phyloP scores from a whole-genome alignment of 2,797 vertebrate genomes.

The Chelon auratus region DNA sequence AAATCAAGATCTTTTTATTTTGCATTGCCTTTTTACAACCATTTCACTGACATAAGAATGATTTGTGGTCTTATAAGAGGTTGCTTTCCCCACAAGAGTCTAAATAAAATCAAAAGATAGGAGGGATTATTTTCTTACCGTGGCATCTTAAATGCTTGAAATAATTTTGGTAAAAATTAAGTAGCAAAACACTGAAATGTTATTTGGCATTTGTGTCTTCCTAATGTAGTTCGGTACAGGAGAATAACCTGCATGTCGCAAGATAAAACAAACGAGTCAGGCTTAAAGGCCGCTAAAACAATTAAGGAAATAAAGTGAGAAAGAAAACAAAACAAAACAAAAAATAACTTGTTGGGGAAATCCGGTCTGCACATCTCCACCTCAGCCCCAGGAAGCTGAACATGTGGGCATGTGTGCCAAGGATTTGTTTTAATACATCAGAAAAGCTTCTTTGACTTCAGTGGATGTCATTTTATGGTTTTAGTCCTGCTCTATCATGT shows the following conservation, averaged over 20 bases:
- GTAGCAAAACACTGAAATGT: conserved; percentile 64
- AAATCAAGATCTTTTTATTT: conserved; percentile 77
- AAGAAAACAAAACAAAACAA: neutral
- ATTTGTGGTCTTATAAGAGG: conserved; percentile 63
- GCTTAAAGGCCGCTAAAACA: conserved; percentile 67
- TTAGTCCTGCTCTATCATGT: conserved; percentile 86
- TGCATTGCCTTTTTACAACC: conserved; percentile 78
- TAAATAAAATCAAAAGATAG: conserved; percentile 66
- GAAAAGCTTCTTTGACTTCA: conserved; percentile 40
- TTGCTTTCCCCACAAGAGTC: conserved; percentile 56
- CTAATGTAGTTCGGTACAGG: conserved; percentile 38
- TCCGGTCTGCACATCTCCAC: conserved; percentile 39
- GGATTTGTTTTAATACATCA: conserved; percentile 43
- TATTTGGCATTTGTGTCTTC: conserved; percentile 54
- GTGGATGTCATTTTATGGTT: conserved; percentile 34
- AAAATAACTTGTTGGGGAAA: conserved; percentile 11
- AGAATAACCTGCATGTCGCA: conserved; percentile 41
- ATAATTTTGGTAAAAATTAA: conserved; percentile 70
- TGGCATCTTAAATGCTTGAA: conserved; percentile 42
- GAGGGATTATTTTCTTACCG: conserved; percentile 34
- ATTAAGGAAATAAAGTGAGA: conserved; percentile 29
- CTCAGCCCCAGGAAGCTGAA: conserved; percentile 48
- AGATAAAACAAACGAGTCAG: conserved; percentile 62
- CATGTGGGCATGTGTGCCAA: conserved; percentile 48
- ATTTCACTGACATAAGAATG: conserved; percentile 60